Percentiles rank a stretch among this genome's conserved stretches.
Conservation (phyloP, 2,113 vertebrate species). For the Isurus oxyrinchus region DNA sequence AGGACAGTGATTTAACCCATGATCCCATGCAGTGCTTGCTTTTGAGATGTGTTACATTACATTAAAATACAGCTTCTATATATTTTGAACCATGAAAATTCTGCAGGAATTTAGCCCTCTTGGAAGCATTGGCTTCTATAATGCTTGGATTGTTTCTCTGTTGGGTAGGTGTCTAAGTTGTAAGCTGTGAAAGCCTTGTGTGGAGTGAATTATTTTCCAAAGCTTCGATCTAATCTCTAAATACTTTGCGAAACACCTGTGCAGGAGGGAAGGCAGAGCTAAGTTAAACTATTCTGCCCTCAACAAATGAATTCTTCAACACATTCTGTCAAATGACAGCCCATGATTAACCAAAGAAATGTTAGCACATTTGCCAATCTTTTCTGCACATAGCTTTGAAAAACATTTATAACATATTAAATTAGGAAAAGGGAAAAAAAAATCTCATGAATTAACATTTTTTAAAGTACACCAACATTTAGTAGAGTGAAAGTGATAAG, state of each 20-base stretch:
- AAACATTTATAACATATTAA: not conserved
- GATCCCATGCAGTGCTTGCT: not conserved
- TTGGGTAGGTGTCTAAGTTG: not conserved
- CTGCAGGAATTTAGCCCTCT: not conserved
- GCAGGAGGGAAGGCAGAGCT: not conserved
- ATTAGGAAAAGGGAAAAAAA: not conserved
- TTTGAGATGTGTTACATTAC: not conserved
- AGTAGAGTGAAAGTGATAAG: not conserved
- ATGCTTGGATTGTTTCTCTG: not conserved
- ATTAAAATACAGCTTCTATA: not conserved
- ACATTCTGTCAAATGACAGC: not conserved
- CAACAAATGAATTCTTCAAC: not conserved
- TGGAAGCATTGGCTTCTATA: not conserved
- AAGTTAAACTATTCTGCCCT: not conserved
- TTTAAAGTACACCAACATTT: not conserved
- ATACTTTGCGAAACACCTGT: not conserved
- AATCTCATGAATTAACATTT: not conserved
- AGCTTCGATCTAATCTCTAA: not conserved
- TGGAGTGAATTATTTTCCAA: not conserved
- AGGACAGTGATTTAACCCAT: not conserved
- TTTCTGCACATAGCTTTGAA: not conserved
- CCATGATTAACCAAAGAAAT: not conserved
- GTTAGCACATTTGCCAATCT: not conserved
- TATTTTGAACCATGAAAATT: not conserved
- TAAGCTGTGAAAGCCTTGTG: not conserved